A percentile compares a stretch with the other conserved stretches of the same genome.
Evolutionary conservation across 2,797 vertebrate genomes (phyloP).

Genomic region (Hapalemur alaotrensis): DNA sequence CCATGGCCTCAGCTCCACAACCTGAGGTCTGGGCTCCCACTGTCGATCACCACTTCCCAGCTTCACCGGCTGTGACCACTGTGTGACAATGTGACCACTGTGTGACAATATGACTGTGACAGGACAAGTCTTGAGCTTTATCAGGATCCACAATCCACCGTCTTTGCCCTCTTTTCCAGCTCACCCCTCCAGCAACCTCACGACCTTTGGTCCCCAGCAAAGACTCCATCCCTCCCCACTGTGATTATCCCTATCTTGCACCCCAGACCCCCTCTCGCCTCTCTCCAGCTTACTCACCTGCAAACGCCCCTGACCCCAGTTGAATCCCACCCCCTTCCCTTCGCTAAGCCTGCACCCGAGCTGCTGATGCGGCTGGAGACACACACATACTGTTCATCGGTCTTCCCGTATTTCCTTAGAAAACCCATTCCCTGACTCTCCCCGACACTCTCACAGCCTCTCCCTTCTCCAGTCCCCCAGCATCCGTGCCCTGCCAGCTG

Average conservation of each 20-base stretch:
- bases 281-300: background rate
- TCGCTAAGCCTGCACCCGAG: background rate
- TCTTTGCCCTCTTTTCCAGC: no score
- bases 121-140: background rate
- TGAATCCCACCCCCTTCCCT: background rate
- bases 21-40: background rate
- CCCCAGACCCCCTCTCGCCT: background rate
- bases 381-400: no score
- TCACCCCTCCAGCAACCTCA: background rate
- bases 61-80: background rate
- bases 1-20: accelerated
- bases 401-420: background rate
- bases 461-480: background rate
- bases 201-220: background rate
- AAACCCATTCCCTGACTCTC: background rate
- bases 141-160: background rate
- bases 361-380: background rate
- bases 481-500: background rate
- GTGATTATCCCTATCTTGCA: no score
- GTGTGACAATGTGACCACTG: background rate
- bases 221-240: background rate
- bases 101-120: background rate
- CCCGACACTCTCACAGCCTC: background rate
- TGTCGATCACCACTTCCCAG: background rate
- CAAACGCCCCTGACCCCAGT: background rate